Percentiles rank a stretch among this genome's conserved stretches.
Conservation (phyloP, 2,888 invertebrate genomes). For the Heliconius erato region DNA sequence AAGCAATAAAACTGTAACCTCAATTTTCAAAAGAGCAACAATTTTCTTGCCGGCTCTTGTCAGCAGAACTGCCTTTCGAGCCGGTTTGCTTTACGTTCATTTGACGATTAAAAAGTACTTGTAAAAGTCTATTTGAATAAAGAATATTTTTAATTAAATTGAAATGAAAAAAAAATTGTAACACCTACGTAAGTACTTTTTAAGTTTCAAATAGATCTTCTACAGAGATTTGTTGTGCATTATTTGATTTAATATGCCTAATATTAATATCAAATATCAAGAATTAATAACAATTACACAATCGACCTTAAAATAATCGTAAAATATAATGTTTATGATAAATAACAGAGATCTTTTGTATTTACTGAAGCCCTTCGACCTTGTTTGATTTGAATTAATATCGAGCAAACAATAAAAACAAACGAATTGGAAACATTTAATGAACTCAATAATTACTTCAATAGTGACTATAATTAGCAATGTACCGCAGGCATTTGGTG, state of each 20-base stretch:
- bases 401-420: slow-evolving; percentile 35
- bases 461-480: slow-evolving; percentile 34
- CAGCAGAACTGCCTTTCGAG: no score
- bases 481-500: slow-evolving; percentile 15
- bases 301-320: not conserved
- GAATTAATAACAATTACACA: not conserved
- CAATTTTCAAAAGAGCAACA: no score
- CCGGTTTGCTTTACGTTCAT: no score
- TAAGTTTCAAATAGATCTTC: not conserved
- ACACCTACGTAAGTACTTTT: not conserved
- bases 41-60: no score
- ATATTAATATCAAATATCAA: not conserved
- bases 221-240: not conserved
- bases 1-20: no score
- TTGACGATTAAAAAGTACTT: no score
- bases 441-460: slow-evolving; percentile 32
- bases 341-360: not conserved
- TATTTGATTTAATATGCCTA: no score
- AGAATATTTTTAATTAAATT: no score
- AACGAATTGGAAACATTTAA: slow-evolving; percentile 38
- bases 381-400: slow-evolving; percentile 34
- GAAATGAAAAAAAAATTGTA: no score
- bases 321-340: not conserved
- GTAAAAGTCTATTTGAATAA: no score
- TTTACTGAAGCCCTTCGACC: slow-evolving; percentile 33